A percentile compares a stretch with the other conserved stretches of the same genome.
phyloP scores from a whole-genome alignment of 2,888 invertebrate species.

The Zygothrica quintamaculata region DNA sequence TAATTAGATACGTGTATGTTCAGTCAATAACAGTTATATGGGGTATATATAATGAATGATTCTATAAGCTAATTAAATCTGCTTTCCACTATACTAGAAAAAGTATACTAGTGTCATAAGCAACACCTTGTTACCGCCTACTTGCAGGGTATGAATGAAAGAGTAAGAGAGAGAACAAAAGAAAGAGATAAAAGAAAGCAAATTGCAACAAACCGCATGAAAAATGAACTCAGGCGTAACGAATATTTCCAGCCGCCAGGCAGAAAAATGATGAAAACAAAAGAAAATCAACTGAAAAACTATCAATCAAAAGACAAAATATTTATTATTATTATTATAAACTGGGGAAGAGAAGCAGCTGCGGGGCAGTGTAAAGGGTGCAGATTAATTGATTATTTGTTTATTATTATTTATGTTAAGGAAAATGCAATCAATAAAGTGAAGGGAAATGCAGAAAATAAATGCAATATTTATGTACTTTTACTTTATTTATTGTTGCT shows the following conservation, averaged over 20 bases:
- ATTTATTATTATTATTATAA: constrained; percentile 57
- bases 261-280: constrained; percentile 12
- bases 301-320: constrained; percentile 74
- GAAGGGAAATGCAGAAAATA: background rate
- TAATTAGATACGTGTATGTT: too few relatives aligned
- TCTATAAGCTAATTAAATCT: too few relatives aligned
- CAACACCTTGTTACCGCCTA: background rate
- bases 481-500: too few relatives aligned
- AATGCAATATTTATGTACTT: background rate
- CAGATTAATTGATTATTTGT: constrained; percentile 54
- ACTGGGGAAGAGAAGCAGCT: constrained; percentile 57
- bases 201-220: constrained; percentile 69
- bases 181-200: constrained; percentile 34
- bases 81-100: too few relatives aligned
- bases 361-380: too few relatives aligned
- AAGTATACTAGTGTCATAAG: too few relatives aligned
- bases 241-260: constrained; percentile 42
- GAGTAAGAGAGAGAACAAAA: too few relatives aligned
- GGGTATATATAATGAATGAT: too few relatives aligned
- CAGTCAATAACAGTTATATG: too few relatives aligned
- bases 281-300: constrained; percentile 47
- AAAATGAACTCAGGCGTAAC: constrained; percentile 69
- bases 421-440: constrained; percentile 33
- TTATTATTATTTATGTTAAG: constrained; percentile 37
- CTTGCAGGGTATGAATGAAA: constrained; percentile 2